Conservation (phyloP, 92 coral and sea anemone species). For the Palythoa heliodiscus region DNA sequence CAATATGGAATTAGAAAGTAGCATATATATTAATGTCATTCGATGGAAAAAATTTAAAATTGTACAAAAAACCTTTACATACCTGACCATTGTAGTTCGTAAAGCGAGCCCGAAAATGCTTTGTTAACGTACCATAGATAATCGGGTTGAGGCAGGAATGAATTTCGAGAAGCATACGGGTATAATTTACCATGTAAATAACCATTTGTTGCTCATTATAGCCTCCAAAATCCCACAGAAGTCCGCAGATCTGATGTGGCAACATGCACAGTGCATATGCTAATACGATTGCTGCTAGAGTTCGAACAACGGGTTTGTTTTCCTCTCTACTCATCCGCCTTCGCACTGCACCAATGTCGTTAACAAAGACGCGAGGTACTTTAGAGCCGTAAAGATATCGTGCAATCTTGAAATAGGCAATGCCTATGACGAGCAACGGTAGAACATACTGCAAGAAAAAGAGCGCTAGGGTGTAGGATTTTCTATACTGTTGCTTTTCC, state of each 20-base stretch:
- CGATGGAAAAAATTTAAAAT: no score
- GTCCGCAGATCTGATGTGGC: conserved; percentile 31
- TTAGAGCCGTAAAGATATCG: conserved; percentile 35
- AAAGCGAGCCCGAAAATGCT: conserved; percentile 23
- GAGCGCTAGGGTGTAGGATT: conserved; percentile 12
- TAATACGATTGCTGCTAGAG: conserved; percentile 25
- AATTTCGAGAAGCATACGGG: conserved; percentile 19
- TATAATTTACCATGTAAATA: conserved; percentile 4
- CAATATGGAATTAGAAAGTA: no score
- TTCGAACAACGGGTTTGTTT: conserved; percentile 16
- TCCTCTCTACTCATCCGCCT: conserved; percentile 35
- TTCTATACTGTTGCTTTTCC: neutral
- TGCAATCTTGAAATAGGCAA: conserved; percentile 29
- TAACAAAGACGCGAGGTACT: conserved; percentile 17
- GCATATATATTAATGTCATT: no score
- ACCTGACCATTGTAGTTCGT: neutral
- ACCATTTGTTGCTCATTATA: neutral
- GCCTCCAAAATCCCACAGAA: conserved; percentile 40
- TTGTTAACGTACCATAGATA: conserved; percentile 38
- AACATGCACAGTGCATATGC: conserved; percentile 33
- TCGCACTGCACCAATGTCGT: conserved; percentile 27
- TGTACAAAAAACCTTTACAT: neutral
- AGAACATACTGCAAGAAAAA: conserved; percentile 21
- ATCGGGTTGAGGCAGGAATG: conserved; percentile 34
- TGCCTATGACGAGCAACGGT: conserved; percentile 12